phyloP scores from a whole-genome alignment of 2,113 vertebrate genomes.

The Arizona elegans region DNA sequence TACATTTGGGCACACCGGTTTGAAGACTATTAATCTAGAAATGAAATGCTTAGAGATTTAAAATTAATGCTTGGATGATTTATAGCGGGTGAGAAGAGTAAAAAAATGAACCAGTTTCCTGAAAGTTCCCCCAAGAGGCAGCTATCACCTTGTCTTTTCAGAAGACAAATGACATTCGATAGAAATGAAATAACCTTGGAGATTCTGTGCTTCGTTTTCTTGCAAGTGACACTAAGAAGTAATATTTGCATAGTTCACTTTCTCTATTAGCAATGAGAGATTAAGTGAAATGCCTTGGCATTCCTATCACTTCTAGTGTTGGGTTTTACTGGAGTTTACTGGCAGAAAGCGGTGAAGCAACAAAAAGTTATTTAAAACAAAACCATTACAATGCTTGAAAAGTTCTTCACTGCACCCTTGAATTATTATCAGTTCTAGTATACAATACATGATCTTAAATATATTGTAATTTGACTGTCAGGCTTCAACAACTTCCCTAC shows the following conservation, averaged over 20 bases:
- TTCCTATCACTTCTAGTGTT: constrained; percentile 49
- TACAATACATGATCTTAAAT: constrained; percentile 59
- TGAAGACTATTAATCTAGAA: background rate
- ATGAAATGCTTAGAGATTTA: background rate
- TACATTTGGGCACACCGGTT: no score
- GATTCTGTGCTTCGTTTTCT: background rate
- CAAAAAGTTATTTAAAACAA: constrained; percentile 50
- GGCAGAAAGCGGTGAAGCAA: constrained; percentile 47
- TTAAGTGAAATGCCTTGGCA: constrained; percentile 41
- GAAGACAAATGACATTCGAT: background rate
- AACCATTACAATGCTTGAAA: constrained; percentile 36
- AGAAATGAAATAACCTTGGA: background rate
- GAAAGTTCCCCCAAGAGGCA: background rate
- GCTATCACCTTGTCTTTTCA: background rate
- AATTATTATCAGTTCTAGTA: constrained; percentile 49
- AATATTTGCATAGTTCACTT: constrained; percentile 52
- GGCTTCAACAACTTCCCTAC: background rate
- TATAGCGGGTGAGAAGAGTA: background rate
- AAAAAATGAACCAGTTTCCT: background rate
- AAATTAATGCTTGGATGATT: background rate
- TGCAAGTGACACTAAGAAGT: background rate
- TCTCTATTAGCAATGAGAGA: constrained; percentile 59
- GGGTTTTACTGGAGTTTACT: constrained; percentile 52
- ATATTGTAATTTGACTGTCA: constrained; percentile 32
- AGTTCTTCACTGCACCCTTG: constrained; percentile 24